Base-by-base conservation (phyloP, 2,888 invertebrate species). In the Epiblema foenella region DNA sequence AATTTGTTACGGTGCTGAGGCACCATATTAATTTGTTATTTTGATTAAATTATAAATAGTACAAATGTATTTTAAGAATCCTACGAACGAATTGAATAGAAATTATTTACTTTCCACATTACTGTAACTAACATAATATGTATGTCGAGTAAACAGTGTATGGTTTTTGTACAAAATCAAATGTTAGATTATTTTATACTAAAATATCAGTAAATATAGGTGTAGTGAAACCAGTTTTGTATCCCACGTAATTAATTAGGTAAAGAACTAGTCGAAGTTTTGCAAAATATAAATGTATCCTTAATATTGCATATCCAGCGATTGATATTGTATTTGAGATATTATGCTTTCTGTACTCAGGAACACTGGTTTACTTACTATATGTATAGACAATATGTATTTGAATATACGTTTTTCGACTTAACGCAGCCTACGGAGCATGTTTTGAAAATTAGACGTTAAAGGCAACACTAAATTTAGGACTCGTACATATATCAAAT, bases 61-160 rank as follows among this genome's bases (percentile, higher is more conserved):
- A 92, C 92, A 92, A 92, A 92, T 88, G 81, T 89, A 89, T 87
- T 80, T 83, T 91, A 90, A 90, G 90, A 69, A 77, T 75, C 80
- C 80, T 80, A 75, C 70, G 76, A 79, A 79, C 78, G 75, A 74
- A 70, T 69, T 69, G 69, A 69, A 54, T 59, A 69, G 10, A 70
- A 70, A 65, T 62, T 67, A 71, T 71, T 67, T 66, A 60, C 65
- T 66, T 60, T 20, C 64, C 49, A 60, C 51, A 49, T 63, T 69
- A 39, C 12, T 57, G 65, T 59, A 46, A 70, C 69, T 68, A 72
- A 69, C 52, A 54, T 24, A 67, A 52, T 69, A 51, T 73, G 66
- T 73, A 69, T 71, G 69, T 63, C 54, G 54, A 73, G 46, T 4
- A 42, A 46, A 75, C 77, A 76, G 74, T 84, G 83, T 88, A 88